Conservation (phyloP, 2,113 vertebrate genomes). For the Amphiprion percula region DNA sequence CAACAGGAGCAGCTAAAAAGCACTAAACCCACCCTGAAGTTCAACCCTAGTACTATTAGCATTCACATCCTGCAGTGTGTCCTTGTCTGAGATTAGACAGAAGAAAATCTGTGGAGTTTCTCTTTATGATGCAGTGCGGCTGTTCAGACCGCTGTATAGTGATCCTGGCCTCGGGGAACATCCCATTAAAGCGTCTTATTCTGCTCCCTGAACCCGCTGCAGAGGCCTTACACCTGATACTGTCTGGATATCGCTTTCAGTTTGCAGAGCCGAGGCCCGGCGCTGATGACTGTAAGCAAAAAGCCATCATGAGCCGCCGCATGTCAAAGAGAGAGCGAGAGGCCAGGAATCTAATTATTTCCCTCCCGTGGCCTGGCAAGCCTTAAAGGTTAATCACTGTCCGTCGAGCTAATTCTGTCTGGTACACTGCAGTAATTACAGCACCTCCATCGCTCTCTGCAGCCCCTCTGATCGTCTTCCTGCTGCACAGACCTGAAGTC, state of each 20-base stretch:
- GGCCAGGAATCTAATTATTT: conserved; percentile 80
- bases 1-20: no score
- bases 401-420: conserved; percentile 76
- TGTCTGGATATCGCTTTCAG: conserved; percentile 51
- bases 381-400: conserved; percentile 86
- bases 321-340: conserved; percentile 23
- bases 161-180: background rate
- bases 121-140: no score
- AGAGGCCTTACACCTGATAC: conserved; percentile 10
- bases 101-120: no score
- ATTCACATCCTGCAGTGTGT: no score
- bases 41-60: no score
- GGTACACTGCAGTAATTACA: conserved; percentile 78
- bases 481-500: background rate
- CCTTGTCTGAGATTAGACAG: no score
- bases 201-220: conserved; percentile 3
- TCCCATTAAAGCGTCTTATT: background rate
- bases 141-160: no score
- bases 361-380: conserved; percentile 75
- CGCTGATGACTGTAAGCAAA: conserved; percentile 62
- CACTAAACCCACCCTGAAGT: no score
- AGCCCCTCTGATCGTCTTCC: background rate
- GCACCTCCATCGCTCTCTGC: conserved; percentile 43
- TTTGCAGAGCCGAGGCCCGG: conserved; percentile 40
- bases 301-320: conserved; percentile 44